phyloP scores from a whole-genome alignment of 2,113 vertebrate species.

The Elephantulus edwardii region DNA sequence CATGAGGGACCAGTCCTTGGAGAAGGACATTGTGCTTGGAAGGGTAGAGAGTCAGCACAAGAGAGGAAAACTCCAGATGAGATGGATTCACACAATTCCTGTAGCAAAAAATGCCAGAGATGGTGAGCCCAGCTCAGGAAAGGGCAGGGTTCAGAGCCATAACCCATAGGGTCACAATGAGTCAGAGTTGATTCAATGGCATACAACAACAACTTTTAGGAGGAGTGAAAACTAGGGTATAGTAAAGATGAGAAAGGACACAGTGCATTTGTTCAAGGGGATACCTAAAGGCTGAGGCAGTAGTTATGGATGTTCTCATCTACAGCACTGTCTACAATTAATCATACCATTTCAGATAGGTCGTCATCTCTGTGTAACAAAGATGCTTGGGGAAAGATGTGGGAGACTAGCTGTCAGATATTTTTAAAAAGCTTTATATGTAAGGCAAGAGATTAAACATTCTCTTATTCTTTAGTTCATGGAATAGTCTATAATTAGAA shows the following conservation, averaged over 20 bases:
- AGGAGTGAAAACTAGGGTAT: neutral
- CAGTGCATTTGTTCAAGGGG: neutral
- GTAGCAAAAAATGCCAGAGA: too few relatives aligned
- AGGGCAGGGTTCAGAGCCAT: too few relatives aligned
- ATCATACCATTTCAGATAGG: neutral
- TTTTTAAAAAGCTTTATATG: neutral
- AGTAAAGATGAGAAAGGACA: neutral
- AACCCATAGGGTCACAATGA: too few relatives aligned
- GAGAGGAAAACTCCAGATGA: too few relatives aligned
- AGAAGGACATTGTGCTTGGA: too few relatives aligned
- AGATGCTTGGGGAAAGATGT: neutral
- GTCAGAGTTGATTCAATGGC: too few relatives aligned
- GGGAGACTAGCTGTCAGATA: neutral
- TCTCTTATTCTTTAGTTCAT: neutral
- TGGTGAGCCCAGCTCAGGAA: too few relatives aligned
- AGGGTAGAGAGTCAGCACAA: too few relatives aligned
- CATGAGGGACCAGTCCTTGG: too few relatives aligned
- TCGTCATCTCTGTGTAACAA: neutral
- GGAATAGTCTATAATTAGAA: neutral
- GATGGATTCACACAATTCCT: too few relatives aligned
- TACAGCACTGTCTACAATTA: neutral
- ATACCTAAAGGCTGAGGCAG: neutral
- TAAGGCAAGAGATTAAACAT: neutral
- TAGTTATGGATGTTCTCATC: neutral
- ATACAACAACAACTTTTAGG: neutral